Base-by-base conservation (phyloP, 1,140 invertebrate genomes). In the Chironomus tepperi region DNA sequence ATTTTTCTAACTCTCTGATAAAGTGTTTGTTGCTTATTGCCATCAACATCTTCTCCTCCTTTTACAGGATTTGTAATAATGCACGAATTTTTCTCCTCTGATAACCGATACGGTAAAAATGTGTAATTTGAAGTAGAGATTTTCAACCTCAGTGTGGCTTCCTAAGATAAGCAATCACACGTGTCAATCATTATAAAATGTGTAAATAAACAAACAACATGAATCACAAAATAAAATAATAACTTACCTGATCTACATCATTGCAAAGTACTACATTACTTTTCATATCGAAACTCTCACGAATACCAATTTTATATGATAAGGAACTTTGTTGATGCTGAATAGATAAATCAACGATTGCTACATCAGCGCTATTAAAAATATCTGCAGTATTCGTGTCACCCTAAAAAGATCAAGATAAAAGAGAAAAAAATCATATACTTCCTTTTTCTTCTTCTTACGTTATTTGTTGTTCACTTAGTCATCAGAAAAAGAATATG, bases 221-320 rank as follows among this genome's bases (percentile, higher is more conserved):
- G 24, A 34, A 34, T 34, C 24, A 34, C 24, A 5, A 34, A 77
- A 76, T 76, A 75, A 74, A 76, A 75, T 73, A 76, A 77, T 77
- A 75, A 75, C 78, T 76, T 77, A 77, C 75, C 76, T 77, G 76
- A 77, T 78, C 65, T 7, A 70, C 86, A 85, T 98, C 96, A 86
- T 97, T 95, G 80, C 91, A 96, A 2, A 98, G 86, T 12, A 99
- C 83, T 75, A 99, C 95, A 84, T 98, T 99, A 81, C 98, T 93
- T 80, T 95, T 97, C 96, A 99, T 99, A 72, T 93, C 93, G 86
- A 99, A 98, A 82, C 95, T 98, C 83, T 99, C 97, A 74, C 98
- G 85, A 0, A 99, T 95, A 34, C 97, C 98, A 64, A 99, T 87
- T 83, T 99, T 97, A 85, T 99, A 99, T 79, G 97, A 95, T 21